Evolutionary conservation across 2,888 invertebrate species (phyloP).

Genomic region (Tromatobia lineatoria): DNA sequence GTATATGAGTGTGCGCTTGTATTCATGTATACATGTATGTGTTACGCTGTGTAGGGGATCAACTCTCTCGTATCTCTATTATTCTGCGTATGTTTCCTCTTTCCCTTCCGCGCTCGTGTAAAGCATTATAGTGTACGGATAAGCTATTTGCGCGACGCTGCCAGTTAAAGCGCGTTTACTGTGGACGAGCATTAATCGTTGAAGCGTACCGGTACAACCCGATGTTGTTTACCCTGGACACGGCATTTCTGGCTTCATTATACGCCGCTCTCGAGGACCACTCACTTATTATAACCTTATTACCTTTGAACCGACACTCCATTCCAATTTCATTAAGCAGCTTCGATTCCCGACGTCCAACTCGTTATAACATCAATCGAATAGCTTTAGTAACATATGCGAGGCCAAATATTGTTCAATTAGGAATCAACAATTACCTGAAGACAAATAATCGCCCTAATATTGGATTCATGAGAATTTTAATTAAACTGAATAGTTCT

Average conservation of each 20-base stretch:
- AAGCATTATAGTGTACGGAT: constrained; percentile 53
- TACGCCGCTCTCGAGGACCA: constrained; percentile 63
- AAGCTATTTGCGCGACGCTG: constrained; percentile 64
- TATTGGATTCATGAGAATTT: not conserved
- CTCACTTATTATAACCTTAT: constrained; percentile 59
- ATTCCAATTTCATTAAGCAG: constrained; percentile 56
- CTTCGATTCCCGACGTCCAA: not conserved
- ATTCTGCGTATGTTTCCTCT: constrained; percentile 64
- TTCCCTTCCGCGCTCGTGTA: constrained; percentile 12
- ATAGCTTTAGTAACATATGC: not conserved
- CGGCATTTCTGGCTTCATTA: constrained; percentile 64
- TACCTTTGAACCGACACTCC: constrained; percentile 21
- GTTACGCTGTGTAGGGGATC: constrained; percentile 45
- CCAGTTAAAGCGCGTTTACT: constrained; percentile 66
- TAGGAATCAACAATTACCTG: not conserved
- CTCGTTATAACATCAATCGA: constrained; percentile 42
- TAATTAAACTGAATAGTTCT: not conserved
- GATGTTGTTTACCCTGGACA: constrained; percentile 60
- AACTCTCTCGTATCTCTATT: constrained; percentile 65
- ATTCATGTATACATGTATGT: constrained; percentile 20
- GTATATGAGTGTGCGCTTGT: too few species aligned
- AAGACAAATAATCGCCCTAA: not conserved
- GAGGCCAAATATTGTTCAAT: constrained; percentile 19
- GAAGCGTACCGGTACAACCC: constrained; percentile 40
- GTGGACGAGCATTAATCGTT: constrained; percentile 66